phyloP scores from a whole-genome alignment of 2,797 vertebrate genomes.

The Lophotriccus pileatus region DNA sequence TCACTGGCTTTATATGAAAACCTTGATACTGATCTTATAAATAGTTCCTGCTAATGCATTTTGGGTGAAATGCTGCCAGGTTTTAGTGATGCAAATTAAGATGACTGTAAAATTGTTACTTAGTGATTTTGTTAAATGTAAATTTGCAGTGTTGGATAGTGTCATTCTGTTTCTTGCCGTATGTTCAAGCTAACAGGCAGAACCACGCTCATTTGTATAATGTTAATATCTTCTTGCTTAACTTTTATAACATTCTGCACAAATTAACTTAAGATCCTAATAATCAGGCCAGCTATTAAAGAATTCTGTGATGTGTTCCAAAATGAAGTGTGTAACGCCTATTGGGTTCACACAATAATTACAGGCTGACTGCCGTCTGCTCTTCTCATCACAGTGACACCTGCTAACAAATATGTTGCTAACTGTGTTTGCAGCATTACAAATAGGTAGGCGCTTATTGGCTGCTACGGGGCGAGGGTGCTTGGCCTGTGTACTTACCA shows the following conservation, averaged over 20 bases:
- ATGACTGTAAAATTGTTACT: conserved; percentile 79
- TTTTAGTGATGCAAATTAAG: conserved; percentile 78
- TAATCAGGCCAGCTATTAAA: conserved; percentile 52
- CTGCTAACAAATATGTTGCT: conserved; percentile 71
- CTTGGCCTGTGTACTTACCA: conserved; percentile 6
- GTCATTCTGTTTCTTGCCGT: conserved; percentile 73
- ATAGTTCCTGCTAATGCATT: conserved; percentile 74
- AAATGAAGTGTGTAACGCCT: conserved; percentile 58
- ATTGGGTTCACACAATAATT: conserved; percentile 70
- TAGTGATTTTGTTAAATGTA: conserved; percentile 76
- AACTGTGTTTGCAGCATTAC: conserved; percentile 69
- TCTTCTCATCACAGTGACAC: conserved; percentile 69
- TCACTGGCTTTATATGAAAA: conserved; percentile 60
- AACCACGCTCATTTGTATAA: conserved; percentile 73
- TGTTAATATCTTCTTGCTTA: conserved; percentile 73
- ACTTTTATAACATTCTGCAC: conserved; percentile 67
- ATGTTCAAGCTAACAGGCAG: conserved; percentile 70
- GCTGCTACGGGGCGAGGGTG: not conserved
- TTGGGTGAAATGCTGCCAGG: conserved; percentile 72
- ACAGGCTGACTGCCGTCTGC: conserved; percentile 67
- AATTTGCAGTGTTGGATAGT: conserved; percentile 71
- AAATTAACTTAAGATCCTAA: conserved; percentile 56
- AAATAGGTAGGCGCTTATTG: conserved; percentile 57
- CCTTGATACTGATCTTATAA: conserved; percentile 71
- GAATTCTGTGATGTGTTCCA: conserved; percentile 63